Conservation (phyloP, 2,888 invertebrate genomes). For the Apocheima hispidaria region DNA sequence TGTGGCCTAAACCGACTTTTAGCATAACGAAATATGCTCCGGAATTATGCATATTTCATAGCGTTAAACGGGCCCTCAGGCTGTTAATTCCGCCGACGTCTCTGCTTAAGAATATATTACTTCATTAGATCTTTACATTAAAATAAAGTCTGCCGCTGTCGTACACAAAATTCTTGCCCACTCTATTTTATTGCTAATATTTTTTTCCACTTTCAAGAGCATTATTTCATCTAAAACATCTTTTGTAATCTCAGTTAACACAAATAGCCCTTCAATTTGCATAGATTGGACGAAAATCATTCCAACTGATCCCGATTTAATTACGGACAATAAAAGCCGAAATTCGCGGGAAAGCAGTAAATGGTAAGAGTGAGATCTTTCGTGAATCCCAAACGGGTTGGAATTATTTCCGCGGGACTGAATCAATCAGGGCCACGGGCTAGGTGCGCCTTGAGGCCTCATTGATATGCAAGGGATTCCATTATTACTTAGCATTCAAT, state of each 20-base stretch:
- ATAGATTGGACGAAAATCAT: constrained; percentile 47
- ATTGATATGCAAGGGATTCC: constrained; percentile 78
- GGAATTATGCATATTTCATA: constrained; percentile 65
- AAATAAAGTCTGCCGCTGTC: constrained; percentile 27
- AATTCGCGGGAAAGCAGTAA: constrained; percentile 63
- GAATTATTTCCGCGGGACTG: constrained; percentile 71
- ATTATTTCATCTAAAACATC: constrained; percentile 10
- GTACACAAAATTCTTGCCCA: background rate
- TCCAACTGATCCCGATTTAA: constrained; percentile 54
- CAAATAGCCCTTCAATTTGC: constrained; percentile 40
- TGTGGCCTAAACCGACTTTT: constrained; percentile 28
- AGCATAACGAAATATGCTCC: constrained; percentile 47
- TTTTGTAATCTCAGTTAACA: constrained; percentile 28
- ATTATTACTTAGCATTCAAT: constrained; percentile 77
- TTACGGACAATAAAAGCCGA: constrained; percentile 64
- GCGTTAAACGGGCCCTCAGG: constrained; percentile 59
- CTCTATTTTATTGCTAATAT: background rate
- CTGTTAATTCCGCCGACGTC: constrained; percentile 48
- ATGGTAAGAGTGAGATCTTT: constrained; percentile 61
- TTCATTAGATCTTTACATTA: constrained; percentile 58
- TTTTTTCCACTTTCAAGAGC: constrained; percentile 13
- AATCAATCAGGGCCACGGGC: constrained; percentile 67
- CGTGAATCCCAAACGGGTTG: constrained; percentile 67
- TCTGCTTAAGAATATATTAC: constrained; percentile 67
- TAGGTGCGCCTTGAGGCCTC: constrained; percentile 66